Evolutionary conservation across 1,140 invertebrate genomes (phyloP).

Genomic region (Bombyx mandarina): DNA sequence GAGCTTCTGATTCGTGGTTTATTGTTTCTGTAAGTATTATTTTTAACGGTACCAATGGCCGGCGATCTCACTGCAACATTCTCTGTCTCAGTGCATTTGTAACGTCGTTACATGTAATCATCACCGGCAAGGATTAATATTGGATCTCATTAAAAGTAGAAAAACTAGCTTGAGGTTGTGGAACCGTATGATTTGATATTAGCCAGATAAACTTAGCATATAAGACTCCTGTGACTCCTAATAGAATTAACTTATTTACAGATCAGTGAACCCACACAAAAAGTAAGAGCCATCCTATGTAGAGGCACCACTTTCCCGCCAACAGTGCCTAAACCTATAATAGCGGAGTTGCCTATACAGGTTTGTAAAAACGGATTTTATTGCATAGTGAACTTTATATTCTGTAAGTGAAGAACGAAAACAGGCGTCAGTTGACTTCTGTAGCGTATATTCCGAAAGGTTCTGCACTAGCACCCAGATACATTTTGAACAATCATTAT

Average conservation of each 20-base stretch:
- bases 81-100: too few relatives aligned
- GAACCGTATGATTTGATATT: not conserved
- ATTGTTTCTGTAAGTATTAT: constrained; percentile 55
- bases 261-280: constrained; percentile 87
- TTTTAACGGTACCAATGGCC: too few relatives aligned
- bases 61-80: too few relatives aligned
- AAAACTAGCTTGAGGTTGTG: not conserved
- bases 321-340: constrained; percentile 86
- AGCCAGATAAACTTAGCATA: not conserved
- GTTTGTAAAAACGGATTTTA: constrained; percentile 34
- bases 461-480: too few relatives aligned
- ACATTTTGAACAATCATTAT: too few relatives aligned
- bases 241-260: constrained; percentile 23
- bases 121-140: not conserved
- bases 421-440: too few relatives aligned
- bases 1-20: constrained; percentile 56
- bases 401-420: too few relatives aligned
- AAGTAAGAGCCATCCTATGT: constrained; percentile 86
- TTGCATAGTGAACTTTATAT: not conserved
- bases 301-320: constrained; percentile 90
- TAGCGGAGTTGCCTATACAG: constrained; percentile 79
- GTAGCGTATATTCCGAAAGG: too few relatives aligned
- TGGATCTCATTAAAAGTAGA: not conserved
- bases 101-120: too few relatives aligned
- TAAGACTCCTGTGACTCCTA: not conserved